Evolutionary conservation across 2,797 vertebrate species (phyloP), one percentile per base, ranked within the genome.

Genomic region (Leptoclinus maculatus): DNA sequence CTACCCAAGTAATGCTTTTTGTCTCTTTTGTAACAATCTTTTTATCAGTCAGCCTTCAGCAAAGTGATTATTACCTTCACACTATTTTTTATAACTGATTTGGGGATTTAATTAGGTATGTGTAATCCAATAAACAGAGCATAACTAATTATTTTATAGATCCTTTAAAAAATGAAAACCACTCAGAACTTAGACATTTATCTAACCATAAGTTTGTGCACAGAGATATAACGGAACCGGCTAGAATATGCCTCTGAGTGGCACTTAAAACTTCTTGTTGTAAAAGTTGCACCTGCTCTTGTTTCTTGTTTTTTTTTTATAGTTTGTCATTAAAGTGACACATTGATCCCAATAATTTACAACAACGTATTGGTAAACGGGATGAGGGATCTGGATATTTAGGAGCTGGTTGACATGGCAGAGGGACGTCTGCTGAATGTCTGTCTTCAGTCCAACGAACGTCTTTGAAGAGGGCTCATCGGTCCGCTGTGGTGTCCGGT

Each of bases 381-480:
- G 6, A 49, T 0, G 29, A 57, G 19, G 39, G 39, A 38, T 58
- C n/a, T 70, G 39, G 39, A 45, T 34, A 25, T 62, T 1, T 17
- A 19, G 53, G 39, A 32, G 51, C 32, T 29, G 17, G 25, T 13
- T 39, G 56, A 60, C n/a, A n/a, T 32, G 34, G 41, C 13, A 49
- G 14, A 11, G 32, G 21, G 19, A 51, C 4, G 59, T 34, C 17
- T n/a, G 34, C n/a, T 13, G 14, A 23, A 3, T 57, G n/a, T 29
- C 53, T 16, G 21, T 21, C 3, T 51, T 69, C 11, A 59, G 21
- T 56, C 29, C 9, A 29, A 1, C 17, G 19, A 58, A 1, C 19
- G 66, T n/a, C 32, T 76, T 51, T 73, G 19, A 51, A 39, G 17
- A 38, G 34, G 13, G 23, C 23, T 67, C 45, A 17, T 68, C 25